phyloP scores from a whole-genome alignment of 23 tunicate species.

The Botrylloides violaceus region DNA sequence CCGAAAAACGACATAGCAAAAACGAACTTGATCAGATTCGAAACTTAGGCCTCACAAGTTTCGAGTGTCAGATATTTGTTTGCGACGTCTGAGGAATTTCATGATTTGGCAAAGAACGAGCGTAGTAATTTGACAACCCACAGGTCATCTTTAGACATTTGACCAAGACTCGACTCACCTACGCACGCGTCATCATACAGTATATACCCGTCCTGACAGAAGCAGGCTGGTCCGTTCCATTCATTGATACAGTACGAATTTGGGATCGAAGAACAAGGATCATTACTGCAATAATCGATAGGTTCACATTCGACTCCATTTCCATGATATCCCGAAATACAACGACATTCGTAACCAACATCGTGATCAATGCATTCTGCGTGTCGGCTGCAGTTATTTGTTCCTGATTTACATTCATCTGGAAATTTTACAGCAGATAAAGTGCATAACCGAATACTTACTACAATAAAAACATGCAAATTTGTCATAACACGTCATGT shows the following conservation, averaged over 20 bases:
- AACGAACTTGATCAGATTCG: no score
- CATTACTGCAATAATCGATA: conserved; percentile 2
- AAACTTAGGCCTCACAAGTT: no score
- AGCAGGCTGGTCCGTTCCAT: not conserved
- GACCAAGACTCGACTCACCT: conserved; percentile 1
- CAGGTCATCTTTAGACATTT: no score
- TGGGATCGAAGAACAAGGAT: not conserved
- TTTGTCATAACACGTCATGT: no score
- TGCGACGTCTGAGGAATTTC: no score
- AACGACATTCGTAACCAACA: conserved; percentile 4
- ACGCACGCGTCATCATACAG: not conserved
- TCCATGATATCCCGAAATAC: conserved; percentile 6
- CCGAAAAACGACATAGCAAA: no score
- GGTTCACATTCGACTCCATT: not conserved
- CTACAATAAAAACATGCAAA: no score
- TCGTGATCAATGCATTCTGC: conserved; percentile 5
- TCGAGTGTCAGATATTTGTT: no score
- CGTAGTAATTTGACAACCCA: no score
- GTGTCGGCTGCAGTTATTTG: conserved; percentile 3
- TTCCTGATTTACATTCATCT: conserved; percentile 21
- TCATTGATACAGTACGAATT: not conserved
- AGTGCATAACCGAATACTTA: no score
- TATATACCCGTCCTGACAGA: not conserved
- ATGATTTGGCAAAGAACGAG: no score
- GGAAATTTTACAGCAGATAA: no score